phyloP scores from a whole-genome alignment of 2,888 invertebrate species.

The Ypsolopha scabrella region DNA sequence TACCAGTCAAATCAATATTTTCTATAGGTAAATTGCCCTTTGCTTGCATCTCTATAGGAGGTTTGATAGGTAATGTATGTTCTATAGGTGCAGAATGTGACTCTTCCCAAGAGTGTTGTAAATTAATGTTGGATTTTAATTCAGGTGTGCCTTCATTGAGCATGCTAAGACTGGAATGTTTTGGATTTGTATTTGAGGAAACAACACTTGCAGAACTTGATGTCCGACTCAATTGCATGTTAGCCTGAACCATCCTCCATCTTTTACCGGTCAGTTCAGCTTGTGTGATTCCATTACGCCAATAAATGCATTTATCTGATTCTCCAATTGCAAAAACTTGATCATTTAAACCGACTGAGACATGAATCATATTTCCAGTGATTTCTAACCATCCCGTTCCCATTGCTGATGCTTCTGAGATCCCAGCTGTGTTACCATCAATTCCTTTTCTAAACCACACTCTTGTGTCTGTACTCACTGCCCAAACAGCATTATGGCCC shows the following conservation, averaged over 20 bases:
- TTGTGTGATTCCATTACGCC: constrained; percentile 80
- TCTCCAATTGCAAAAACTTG: constrained; percentile 91
- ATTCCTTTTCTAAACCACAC: constrained; percentile 89
- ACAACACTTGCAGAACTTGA: constrained; percentile 83
- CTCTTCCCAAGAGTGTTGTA: constrained; percentile 76
- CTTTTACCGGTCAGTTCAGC: constrained; percentile 88
- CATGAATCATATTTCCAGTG: constrained; percentile 84
- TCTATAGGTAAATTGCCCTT: constrained; percentile 45
- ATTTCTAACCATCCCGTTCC: constrained; percentile 93
- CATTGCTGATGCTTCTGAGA: constrained; percentile 80
- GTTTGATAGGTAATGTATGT: constrained; percentile 73
- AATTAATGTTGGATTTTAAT: constrained; percentile 61
- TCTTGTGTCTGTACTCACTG: constrained; percentile 83
- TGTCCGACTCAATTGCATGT: constrained; percentile 85
- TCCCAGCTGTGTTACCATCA: constrained; percentile 77
- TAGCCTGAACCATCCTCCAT: constrained; percentile 85
- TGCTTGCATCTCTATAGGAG: constrained; percentile 35
- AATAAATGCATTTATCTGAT: constrained; percentile 84
- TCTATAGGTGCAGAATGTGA: constrained; percentile 81
- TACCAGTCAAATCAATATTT: constrained; percentile 70
- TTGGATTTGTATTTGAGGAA: constrained; percentile 71
- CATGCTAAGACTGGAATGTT: constrained; percentile 76
- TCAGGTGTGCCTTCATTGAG: constrained; percentile 49
- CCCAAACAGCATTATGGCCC: constrained; percentile 84
- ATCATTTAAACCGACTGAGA: constrained; percentile 89